Base-by-base conservation (phyloP, 1,140 invertebrate species). In the Leptoteleia sp. region DNA sequence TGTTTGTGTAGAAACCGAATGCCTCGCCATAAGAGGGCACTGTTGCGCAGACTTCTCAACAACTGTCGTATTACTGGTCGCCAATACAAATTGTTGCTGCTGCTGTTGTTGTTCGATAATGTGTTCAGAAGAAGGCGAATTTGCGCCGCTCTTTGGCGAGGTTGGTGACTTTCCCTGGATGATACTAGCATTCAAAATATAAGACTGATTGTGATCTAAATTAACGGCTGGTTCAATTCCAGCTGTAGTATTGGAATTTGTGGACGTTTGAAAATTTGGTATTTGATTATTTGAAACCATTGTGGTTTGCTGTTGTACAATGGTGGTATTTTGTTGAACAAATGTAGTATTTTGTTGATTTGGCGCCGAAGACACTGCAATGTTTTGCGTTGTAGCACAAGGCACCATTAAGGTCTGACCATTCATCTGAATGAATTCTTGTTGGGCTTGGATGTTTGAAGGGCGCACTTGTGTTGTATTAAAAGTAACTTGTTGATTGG, bases 371-470 rank as follows among this genome's bases (percentile, higher is more conserved):
- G 91, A 89, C 0, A 92, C 90, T 0, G 92, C 90, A 1, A 92
- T 91, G 45, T 90, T 91, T 50, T 91, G 91, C 17, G 92, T 91
- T 0, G 94, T 93, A 3, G 92, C 92, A 38, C 94, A 91, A 7
- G 94, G 93, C 3, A 95, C 93, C 93, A 95, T 94, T 16, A 95
- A 85, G 0, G 94, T 94, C 75, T 94, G 94, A 1, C 94, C 94
- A 55, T 89, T 90, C 90, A 94, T 93, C 67, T 94, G 93, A 8
- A 94, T 93, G 81, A 92, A 94, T 54, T 94, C 93, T 80, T 93
- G 93, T 77, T 93, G 92, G 0, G 91, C 88, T 61, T 90, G 89
- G 61, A 90, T 90, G 75, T 84, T 88, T 0, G 81, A 76, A 2
- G 85, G 89, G 65, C 93, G 85, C 12, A 93, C 91, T 80, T 92